Conservation (phyloP, 2,888 invertebrate species). For the Psylliodes chrysocephalus region DNA sequence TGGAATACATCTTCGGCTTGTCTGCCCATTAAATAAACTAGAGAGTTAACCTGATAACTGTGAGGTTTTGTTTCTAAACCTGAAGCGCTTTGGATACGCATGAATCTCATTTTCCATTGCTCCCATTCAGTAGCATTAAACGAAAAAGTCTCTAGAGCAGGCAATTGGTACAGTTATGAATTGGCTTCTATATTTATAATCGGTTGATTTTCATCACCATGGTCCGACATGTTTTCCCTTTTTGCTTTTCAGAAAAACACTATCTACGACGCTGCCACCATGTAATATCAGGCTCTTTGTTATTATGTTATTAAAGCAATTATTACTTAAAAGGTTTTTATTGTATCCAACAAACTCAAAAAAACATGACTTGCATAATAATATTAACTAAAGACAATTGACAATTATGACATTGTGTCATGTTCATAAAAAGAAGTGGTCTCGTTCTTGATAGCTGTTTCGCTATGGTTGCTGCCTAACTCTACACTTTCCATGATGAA, state of each 20-base stretch:
- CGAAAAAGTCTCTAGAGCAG: constrained; percentile 23
- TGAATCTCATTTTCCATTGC: constrained; percentile 30
- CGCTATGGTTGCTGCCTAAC: too few species aligned
- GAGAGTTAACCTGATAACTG: constrained; percentile 12
- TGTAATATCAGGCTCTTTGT: background rate
- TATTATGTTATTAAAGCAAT: too few species aligned
- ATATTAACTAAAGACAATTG: too few species aligned
- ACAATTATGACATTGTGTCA: too few species aligned
- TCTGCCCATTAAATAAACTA: constrained; percentile 23
- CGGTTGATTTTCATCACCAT: background rate
- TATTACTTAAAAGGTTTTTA: too few species aligned
- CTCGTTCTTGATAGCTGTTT: too few species aligned
- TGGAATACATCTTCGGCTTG: constrained; percentile 21
- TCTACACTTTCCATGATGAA: too few species aligned
- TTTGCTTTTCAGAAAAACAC: background rate
- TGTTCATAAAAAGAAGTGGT: too few species aligned
- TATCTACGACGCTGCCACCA: constrained; percentile 13
- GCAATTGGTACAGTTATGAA: constrained; percentile 22
- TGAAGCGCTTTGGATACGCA: too few species aligned
- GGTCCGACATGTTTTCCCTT: background rate
- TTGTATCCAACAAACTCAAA: too few species aligned
- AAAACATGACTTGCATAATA: too few species aligned
- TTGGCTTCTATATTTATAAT: background rate
- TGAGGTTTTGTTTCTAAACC: constrained; percentile 19
- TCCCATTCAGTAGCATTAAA: constrained; percentile 28